Evolutionary conservation across 2,113 vertebrate genomes (phyloP).

Genomic region (Mastomys natalensis): DNA sequence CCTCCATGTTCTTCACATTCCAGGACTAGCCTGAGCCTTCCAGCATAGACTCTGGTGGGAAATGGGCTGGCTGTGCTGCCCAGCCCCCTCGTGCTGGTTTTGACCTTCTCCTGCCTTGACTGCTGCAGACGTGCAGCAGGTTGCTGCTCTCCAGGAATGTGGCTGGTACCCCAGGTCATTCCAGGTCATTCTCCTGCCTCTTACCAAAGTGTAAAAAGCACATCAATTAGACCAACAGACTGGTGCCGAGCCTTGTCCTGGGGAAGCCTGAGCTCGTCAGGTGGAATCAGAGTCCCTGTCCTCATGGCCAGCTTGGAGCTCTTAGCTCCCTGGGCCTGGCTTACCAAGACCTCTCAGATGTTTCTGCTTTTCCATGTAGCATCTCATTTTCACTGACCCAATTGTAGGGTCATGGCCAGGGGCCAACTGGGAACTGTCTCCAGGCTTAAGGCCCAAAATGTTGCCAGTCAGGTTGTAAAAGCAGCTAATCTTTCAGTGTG

Average conservation of each 20-base stretch:
- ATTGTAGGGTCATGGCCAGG: background rate
- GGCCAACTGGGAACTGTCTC: background rate
- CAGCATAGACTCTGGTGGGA: background rate
- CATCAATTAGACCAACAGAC: background rate
- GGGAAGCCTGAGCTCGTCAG: background rate
- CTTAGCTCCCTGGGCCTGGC: background rate
- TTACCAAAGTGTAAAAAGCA: background rate
- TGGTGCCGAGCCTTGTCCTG: background rate
- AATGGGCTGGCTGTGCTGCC: background rate
- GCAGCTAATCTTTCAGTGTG: background rate
- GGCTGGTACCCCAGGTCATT: background rate
- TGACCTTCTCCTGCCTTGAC: background rate
- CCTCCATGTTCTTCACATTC: background rate
- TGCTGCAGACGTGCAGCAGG: background rate
- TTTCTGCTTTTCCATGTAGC: background rate
- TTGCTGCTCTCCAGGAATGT: background rate
- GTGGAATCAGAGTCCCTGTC: background rate
- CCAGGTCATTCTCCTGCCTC: background rate
- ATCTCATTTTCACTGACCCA: background rate
- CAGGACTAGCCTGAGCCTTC: background rate
- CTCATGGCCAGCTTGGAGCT: constrained; percentile 24
- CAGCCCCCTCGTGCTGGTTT: background rate
- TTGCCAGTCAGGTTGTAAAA: constrained; percentile 31
- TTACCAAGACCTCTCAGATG: constrained; percentile 20
- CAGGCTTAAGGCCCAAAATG: background rate